Percentiles rank a stretch among this genome's conserved stretches.
These are phyloP conservation scores for Antigone vipio DNA, from an alignment of 2,113 vertebrate genomes.

Conservation along the genomic window DNA sequence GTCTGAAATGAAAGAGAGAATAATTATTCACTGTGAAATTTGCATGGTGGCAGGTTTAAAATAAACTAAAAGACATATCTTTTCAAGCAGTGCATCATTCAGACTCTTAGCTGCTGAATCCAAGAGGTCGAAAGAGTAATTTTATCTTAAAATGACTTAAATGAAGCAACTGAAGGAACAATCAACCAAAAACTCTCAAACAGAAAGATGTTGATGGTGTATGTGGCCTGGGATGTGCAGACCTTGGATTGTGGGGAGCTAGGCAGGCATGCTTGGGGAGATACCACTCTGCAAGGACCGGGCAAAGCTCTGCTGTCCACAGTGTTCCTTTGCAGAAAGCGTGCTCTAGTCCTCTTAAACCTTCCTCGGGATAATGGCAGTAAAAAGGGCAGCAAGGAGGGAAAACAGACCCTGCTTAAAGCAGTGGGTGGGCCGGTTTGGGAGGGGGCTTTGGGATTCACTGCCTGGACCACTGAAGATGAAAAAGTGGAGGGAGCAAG, in stretches of 20 bases:
- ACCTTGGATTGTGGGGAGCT: neutral
- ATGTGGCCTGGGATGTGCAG: neutral
- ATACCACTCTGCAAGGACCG: neutral
- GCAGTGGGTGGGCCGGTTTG: neutral
- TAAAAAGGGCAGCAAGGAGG: neutral
- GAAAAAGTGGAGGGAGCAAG: neutral
- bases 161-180: neutral
- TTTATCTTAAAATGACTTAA: neutral
- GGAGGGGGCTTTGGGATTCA: neutral
- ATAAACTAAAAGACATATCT: neutral
- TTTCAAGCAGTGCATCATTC: neutral
- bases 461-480: neutral
- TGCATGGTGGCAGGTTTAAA: neutral
- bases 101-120: neutral
- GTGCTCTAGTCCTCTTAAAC: neutral
- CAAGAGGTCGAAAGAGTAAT: neutral
- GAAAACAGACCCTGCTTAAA: neutral
- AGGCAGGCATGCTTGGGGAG: neutral
- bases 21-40: neutral
- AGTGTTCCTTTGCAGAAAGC: neutral
- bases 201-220: neutral
- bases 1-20: neutral
- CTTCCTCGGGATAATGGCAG: neutral
- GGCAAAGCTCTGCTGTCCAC: neutral
- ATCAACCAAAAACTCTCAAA: neutral